Evolutionary conservation across 2,113 vertebrate genomes (phyloP).

Genomic region (Probosciger aterrimus): DNA sequence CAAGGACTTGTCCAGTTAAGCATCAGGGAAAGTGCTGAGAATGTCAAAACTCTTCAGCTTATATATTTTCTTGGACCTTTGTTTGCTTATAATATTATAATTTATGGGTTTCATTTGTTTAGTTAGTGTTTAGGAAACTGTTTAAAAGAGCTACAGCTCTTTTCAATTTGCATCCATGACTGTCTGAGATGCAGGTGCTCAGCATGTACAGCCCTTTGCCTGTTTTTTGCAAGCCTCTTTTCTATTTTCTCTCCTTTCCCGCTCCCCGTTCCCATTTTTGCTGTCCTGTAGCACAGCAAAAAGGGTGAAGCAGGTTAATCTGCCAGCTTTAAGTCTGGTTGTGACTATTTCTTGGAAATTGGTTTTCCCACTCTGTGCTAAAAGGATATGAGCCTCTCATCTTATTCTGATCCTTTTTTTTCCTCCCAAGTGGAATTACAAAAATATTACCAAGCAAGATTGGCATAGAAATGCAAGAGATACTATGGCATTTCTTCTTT

Average conservation of each 20-base stretch:
- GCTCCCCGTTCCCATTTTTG: neutral
- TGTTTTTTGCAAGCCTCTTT: neutral
- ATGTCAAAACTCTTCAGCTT: neutral
- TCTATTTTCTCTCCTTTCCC: neutral
- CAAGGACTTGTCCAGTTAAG: neutral
- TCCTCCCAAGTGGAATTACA: neutral
- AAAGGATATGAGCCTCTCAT: neutral
- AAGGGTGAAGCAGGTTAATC: neutral
- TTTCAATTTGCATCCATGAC: neutral
- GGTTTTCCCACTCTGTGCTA: neutral
- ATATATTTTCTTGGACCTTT: neutral
- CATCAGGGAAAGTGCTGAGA: neutral
- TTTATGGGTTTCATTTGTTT: neutral
- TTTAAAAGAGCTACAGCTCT: accelerated
- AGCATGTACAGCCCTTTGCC: neutral
- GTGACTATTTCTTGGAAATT: neutral
- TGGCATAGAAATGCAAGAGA: neutral
- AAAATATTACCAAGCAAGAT: neutral
- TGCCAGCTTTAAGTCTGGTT: neutral
- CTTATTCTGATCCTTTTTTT: neutral
- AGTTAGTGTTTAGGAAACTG: neutral
- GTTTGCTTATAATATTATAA: neutral
- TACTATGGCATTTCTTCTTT: neutral
- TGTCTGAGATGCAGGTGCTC: neutral
- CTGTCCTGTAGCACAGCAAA: neutral